Conservation (phyloP, 2,888 invertebrate species). For the Agrochola macilenta region DNA sequence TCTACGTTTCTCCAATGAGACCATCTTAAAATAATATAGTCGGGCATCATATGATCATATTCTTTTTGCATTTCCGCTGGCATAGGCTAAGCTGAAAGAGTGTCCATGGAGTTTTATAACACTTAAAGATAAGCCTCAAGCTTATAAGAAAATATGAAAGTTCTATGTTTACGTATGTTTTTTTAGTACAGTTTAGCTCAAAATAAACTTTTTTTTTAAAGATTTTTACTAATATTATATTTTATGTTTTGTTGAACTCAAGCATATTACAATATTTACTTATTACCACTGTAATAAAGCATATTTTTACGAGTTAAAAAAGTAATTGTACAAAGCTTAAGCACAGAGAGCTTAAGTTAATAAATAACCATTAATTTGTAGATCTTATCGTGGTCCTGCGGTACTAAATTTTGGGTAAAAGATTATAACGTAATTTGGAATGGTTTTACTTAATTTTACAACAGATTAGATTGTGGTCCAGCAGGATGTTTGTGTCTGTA, state of each 20-base stretch:
- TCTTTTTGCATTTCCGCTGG: no score
- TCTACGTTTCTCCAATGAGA: no score
- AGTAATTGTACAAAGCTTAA: not conserved
- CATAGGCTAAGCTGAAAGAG: no score
- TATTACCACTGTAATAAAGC: not conserved
- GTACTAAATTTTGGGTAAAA: slow-evolving; percentile 34
- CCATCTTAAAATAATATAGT: no score
- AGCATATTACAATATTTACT: not conserved
- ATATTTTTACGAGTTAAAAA: not conserved
- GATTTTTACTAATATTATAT: no score
- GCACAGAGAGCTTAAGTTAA: slow-evolving; percentile 1
- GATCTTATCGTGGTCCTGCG: slow-evolving; percentile 31
- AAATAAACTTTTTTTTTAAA: no score
- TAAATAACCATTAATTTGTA: slow-evolving; percentile 45
- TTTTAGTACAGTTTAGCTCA: no score
- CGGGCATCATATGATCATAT: no score
- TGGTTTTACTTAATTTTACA: slow-evolving; percentile 39
- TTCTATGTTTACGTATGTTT: no score
- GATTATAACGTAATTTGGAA: slow-evolving; percentile 46
- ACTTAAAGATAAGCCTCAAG: no score
- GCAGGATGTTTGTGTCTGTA: not conserved
- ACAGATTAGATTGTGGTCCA: slow-evolving; percentile 37
- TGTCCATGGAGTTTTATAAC: no score
- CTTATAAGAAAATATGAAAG: no score
- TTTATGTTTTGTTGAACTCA: not conserved